Conservation (phyloP, 1,140 invertebrate genomes). For the Scylla paramamosain region DNA sequence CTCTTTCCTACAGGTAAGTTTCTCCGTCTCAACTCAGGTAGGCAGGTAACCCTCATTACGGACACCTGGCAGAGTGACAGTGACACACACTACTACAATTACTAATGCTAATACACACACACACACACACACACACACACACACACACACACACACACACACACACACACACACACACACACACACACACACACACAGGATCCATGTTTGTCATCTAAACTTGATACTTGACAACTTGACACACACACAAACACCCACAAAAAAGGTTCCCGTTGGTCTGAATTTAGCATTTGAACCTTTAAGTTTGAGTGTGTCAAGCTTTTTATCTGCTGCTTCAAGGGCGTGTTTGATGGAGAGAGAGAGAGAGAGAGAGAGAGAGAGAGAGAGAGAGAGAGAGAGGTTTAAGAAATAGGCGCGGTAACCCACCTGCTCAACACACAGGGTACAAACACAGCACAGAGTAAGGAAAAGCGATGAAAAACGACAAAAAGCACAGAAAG, state of each 20-base stretch:
- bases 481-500: background rate
- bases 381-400: too few relatives aligned
- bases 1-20: background rate
- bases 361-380: too few relatives aligned
- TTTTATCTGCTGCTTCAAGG: background rate
- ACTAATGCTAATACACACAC: background rate
- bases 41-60: background rate
- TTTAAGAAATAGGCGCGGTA: background rate
- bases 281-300: background rate
- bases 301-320: background rate
- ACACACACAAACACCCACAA: background rate
- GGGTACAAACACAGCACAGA: background rate
- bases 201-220: too few relatives aligned
- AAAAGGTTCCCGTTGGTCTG: background rate
- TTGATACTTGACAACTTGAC: background rate
- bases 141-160: conserved; percentile 5
- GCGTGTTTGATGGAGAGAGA: background rate
- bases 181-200: background rate
- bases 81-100: too few relatives aligned
- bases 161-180: background rate
- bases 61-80: background rate
- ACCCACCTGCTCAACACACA: background rate
- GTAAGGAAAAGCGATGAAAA: background rate
- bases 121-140: conserved; percentile 17
- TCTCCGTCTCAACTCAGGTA: background rate